A percentile compares a stretch with the other conserved stretches of the same genome.
Conservation (phyloP, 2,888 invertebrate species). For the Marronus borbonicus region DNA sequence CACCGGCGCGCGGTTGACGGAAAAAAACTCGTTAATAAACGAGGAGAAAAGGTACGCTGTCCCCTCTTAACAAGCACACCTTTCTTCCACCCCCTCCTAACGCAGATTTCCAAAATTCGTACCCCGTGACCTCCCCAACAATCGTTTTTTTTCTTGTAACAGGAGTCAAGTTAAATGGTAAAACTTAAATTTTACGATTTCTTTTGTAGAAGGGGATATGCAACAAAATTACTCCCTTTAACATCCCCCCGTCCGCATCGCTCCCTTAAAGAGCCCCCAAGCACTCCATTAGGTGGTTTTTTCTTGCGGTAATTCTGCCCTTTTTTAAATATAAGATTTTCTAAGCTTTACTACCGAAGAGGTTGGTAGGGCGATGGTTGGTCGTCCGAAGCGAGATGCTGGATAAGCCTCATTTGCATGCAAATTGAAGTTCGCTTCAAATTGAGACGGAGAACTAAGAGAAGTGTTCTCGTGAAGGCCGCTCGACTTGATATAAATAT, state of each 20-base stretch:
- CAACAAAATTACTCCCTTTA: background rate
- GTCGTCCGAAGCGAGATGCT: background rate
- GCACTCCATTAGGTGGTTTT: background rate
- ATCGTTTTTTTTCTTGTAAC: background rate
- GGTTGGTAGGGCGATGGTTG: background rate
- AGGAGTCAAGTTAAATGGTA: background rate
- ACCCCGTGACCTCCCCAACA: background rate
- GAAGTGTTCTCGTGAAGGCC: background rate
- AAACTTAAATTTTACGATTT: conserved; percentile 27
- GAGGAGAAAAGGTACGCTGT: background rate
- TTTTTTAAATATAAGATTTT: conserved; percentile 18
- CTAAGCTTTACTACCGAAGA: background rate
- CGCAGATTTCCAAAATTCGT: background rate
- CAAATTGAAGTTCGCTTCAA: conserved; percentile 23
- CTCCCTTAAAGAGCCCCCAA: background rate
- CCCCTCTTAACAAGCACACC: background rate
- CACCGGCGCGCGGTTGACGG: background rate
- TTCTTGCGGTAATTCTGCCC: background rate
- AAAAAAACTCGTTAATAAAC: conserved; percentile 4
- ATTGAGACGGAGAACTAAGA: conserved; percentile 6
- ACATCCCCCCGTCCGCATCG: background rate
- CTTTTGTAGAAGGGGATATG: background rate
- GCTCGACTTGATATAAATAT: conserved; percentile 5
- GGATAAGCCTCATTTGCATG: conserved; percentile 14
- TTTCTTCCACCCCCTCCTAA: background rate